Percentiles rank a stretch among this genome's conserved stretches.
Conservation (phyloP, 2,797 vertebrate genomes). For the Nannoperca obscura region DNA sequence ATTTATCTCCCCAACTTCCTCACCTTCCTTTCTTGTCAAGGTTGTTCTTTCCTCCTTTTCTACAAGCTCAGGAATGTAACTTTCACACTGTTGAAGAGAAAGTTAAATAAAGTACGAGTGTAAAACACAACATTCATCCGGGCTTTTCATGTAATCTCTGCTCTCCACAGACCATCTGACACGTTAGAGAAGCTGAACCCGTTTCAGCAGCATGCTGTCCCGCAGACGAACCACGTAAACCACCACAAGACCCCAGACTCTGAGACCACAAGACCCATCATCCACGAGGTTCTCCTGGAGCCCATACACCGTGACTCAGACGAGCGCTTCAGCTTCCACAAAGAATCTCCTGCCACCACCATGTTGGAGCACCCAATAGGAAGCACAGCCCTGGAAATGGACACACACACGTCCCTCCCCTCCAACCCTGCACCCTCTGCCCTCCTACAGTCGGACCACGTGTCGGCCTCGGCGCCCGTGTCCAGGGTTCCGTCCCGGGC, state of each 20-base stretch:
- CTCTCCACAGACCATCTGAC: conserved; percentile 70
- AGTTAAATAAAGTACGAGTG: neutral
- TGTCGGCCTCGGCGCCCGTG: conserved; percentile 70
- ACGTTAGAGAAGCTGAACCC: conserved; percentile 74
- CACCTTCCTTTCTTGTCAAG: neutral
- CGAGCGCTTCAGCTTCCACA: conserved; percentile 80
- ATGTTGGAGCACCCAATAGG: conserved; percentile 36
- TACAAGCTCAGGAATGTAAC: neutral
- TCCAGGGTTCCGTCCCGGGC: conserved; percentile 76
- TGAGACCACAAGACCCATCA: conserved; percentile 70
- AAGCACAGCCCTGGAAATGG: conserved; percentile 76
- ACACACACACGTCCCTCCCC: conserved; percentile 81
- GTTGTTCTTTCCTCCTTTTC: neutral
- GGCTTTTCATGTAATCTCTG: conserved; percentile 7
- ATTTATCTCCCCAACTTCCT: neutral
- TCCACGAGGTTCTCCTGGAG: conserved; percentile 83
- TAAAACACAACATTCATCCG: conserved; percentile 6
- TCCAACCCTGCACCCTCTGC: conserved; percentile 29
- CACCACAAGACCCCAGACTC: conserved; percentile 65
- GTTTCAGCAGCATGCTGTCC: conserved; percentile 85
- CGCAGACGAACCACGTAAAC: conserved; percentile 90
- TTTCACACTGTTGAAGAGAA: neutral
- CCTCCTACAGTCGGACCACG: conserved; percentile 18
- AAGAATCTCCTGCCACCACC: conserved; percentile 72
- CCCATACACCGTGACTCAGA: conserved; percentile 72